Percentiles rank a stretch among this genome's conserved stretches.
phyloP scores from a whole-genome alignment of 2,797 vertebrate genomes.

The Parambassis ranga region DNA sequence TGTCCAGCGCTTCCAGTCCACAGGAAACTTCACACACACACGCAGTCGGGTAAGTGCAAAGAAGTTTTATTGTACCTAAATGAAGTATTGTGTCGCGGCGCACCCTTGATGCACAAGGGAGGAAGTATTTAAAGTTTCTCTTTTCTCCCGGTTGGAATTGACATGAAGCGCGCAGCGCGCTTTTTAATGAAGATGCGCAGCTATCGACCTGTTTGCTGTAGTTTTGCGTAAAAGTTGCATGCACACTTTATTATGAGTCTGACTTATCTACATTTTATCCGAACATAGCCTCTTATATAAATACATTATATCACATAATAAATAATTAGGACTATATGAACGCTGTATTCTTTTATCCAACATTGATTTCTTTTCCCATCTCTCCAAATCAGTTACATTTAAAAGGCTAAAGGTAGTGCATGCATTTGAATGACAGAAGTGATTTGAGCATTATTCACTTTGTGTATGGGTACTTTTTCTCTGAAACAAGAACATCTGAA shows the following conservation, averaged over 20 bases:
- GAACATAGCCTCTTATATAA: neutral
- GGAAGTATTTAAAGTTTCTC: slow-evolving; percentile 49
- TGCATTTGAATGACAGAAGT: slow-evolving; percentile 37
- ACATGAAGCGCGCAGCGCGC: neutral
- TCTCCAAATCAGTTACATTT: slow-evolving; percentile 21
- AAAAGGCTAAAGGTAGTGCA: slow-evolving; percentile 16
- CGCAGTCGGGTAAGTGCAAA: slow-evolving; percentile 69
- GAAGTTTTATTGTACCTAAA: slow-evolving; percentile 21
- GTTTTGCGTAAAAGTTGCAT: neutral
- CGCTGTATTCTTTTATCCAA: neutral
- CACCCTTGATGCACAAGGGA: neutral
- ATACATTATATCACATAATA: slow-evolving; percentile 1
- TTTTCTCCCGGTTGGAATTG: slow-evolving; percentile 47
- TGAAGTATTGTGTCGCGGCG: neutral
- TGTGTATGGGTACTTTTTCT: slow-evolving; percentile 21
- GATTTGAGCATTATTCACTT: slow-evolving; percentile 53
- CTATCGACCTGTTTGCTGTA: neutral
- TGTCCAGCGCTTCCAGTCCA: slow-evolving; percentile 39
- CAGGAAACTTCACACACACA: slow-evolving; percentile 68
- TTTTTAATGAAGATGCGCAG: slow-evolving; percentile 19
- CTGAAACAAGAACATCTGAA: slow-evolving; percentile 51
- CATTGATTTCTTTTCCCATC: neutral
- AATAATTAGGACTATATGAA: slow-evolving; percentile 2
- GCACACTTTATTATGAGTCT: neutral
- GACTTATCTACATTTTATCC: too few relatives aligned